phyloP scores from a whole-genome alignment of 2,888 invertebrate genomes.

The Drosophila atripex region DNA sequence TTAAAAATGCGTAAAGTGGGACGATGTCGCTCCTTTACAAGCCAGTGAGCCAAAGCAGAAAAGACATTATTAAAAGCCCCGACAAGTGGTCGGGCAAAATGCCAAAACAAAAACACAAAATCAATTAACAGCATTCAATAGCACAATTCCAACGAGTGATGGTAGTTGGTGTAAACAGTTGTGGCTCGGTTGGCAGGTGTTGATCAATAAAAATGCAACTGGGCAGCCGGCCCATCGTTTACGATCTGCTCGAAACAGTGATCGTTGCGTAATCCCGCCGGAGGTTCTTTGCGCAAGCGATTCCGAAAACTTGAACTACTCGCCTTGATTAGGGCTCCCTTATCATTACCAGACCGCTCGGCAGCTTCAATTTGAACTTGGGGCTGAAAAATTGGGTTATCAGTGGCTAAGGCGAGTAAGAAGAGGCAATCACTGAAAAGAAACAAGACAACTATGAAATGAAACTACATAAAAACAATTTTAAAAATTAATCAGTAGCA shows the following conservation, averaged over 20 bases:
- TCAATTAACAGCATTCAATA: conserved; percentile 69
- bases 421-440: conserved; percentile 3
- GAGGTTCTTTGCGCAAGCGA: conserved; percentile 56
- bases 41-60: conserved; percentile 31
- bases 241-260: conserved; percentile 7
- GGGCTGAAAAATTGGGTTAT: conserved; percentile 58
- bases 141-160: conserved; percentile 25
- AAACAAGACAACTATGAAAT: background rate
- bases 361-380: conserved; percentile 48
- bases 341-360: conserved; percentile 16
- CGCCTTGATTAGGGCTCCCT: conserved; percentile 27
- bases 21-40: conserved; percentile 78
- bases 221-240: conserved; percentile 44
- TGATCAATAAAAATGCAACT: conserved; percentile 72
- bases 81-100: conserved; percentile 76
- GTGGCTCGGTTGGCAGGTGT: conserved; percentile 75
- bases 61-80: conserved; percentile 62
- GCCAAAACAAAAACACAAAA: conserved; percentile 72
- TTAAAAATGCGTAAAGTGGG: conserved; percentile 79
- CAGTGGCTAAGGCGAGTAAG: no score
- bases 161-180: background rate
- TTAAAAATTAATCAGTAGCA: background rate
- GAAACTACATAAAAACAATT: background rate
- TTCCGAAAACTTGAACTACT: conserved; percentile 64
- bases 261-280: conserved; percentile 51